These are phyloP conservation scores for Octodon degus DNA, from an alignment of 2,113 vertebrate genomes.

Conservation along the genomic window DNA sequence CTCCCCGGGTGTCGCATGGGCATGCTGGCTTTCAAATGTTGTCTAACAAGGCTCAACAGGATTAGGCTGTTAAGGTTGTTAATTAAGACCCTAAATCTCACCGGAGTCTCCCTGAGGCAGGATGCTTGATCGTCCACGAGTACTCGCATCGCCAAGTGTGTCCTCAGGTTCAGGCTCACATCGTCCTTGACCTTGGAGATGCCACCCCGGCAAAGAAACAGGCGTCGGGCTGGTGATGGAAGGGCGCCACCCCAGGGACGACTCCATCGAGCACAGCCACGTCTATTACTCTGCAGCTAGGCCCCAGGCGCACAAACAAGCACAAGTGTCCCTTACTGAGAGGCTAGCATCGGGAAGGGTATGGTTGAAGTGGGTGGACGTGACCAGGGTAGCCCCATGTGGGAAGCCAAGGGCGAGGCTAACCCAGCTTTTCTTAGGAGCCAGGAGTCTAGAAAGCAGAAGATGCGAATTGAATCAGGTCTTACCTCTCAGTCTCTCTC, in stretches of 20 bases:
- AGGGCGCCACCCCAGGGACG: background rate
- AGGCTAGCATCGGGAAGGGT: background rate
- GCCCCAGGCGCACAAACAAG: too few relatives aligned
- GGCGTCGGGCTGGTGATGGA: accelerated
- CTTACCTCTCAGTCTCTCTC: background rate
- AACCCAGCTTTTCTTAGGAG: background rate
- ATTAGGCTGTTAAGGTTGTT: background rate
- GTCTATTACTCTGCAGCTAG: accelerated
- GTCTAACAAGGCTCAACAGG: background rate
- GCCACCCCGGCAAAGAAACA: background rate
- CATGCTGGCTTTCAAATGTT: background rate
- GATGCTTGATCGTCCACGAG: background rate
- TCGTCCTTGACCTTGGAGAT: accelerated
- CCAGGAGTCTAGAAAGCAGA: background rate
- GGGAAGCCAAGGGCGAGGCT: background rate
- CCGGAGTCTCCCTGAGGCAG: background rate
- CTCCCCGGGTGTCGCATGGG: background rate
- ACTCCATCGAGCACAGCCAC: accelerated
- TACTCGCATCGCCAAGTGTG: background rate
- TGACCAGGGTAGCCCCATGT: background rate
- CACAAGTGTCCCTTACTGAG: accelerated
- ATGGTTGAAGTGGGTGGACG: too few relatives aligned
- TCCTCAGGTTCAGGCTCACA: background rate
- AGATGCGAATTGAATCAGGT: background rate
- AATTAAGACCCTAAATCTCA: conserved; percentile 45